phyloP scores from a whole-genome alignment of 2,797 vertebrate species.

The Oreortyx pictus region DNA sequence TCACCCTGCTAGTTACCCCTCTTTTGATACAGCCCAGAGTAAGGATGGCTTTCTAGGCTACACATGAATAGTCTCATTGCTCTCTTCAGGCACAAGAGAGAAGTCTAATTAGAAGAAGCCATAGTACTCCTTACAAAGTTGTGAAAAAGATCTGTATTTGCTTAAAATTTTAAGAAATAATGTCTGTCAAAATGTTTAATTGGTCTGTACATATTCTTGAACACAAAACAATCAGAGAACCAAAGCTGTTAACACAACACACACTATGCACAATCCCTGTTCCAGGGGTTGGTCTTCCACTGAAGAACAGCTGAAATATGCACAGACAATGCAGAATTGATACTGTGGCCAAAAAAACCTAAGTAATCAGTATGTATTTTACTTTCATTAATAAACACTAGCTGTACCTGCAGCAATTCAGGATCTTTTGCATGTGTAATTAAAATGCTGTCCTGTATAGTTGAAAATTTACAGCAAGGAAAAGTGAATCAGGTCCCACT shows the following conservation, averaged over 20 bases:
- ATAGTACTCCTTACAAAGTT: background rate
- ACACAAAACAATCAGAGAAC: background rate
- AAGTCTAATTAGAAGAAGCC: background rate
- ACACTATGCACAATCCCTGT: background rate
- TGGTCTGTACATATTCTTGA: background rate
- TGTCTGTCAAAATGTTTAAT: background rate
- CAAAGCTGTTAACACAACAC: background rate
- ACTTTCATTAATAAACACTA: background rate
- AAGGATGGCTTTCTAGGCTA: background rate
- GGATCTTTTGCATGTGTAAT: background rate
- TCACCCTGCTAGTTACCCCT: background rate
- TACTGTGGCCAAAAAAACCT: background rate
- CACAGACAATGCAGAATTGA: background rate
- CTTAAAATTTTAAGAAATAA: background rate
- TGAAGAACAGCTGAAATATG: background rate
- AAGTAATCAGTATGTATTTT: background rate
- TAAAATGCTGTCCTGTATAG: background rate
- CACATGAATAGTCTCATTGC: background rate
- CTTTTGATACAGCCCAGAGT: background rate
- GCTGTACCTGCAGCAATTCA: background rate
- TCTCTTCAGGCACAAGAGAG: background rate
- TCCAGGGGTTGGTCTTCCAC: background rate
- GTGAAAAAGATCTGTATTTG: background rate
- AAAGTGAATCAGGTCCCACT: background rate
- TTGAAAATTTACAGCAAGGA: background rate